Percentiles rank a stretch among this genome's conserved stretches.
These are phyloP conservation scores for Osmerus eperlanus DNA, from an alignment of 2,113 vertebrate genomes.

Conservation along the genomic window DNA sequence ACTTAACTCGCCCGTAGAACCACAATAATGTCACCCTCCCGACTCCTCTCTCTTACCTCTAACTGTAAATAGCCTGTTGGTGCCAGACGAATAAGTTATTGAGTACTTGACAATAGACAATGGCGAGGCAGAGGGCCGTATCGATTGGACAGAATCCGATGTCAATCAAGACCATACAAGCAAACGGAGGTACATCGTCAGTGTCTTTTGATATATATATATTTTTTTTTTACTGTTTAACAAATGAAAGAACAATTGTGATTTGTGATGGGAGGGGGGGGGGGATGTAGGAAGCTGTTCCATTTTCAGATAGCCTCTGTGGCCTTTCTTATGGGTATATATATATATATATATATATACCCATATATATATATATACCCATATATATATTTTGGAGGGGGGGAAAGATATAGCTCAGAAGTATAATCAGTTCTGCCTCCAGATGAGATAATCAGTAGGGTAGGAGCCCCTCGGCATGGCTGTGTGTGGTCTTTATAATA, in stretches of 20 bases:
- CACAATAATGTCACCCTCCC: constrained; percentile 52
- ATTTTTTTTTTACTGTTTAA: constrained; percentile 48
- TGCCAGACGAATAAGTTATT: constrained; percentile 64
- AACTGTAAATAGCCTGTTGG: constrained; percentile 67
- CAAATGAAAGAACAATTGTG: constrained; percentile 25
- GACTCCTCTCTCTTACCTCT: constrained; percentile 51
- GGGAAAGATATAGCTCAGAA: neutral
- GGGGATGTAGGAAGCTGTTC: constrained; percentile 28
- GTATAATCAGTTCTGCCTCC: constrained; percentile 60
- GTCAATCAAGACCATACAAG: constrained; percentile 40
- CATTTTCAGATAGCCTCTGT: constrained; percentile 45
- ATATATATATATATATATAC: constrained; percentile 56
- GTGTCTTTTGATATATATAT: constrained; percentile 26
- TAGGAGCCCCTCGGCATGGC: constrained; percentile 24
- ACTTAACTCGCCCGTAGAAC: constrained; percentile 52
- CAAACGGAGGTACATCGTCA: constrained; percentile 35
- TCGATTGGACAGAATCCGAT: constrained; percentile 45
- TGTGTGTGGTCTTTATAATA: constrained; percentile 34
- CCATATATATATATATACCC: constrained; percentile 49
- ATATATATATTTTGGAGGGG: neutral
- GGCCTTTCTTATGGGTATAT: constrained; percentile 66
- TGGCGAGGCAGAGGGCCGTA: constrained; percentile 35
- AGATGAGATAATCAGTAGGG: constrained; percentile 64
- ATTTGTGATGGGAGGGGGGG: constrained; percentile 31
- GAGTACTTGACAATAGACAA: constrained; percentile 39